Conservation (phyloP, 2,888 invertebrate genomes). For the Disparrhopalites patrizii region DNA sequence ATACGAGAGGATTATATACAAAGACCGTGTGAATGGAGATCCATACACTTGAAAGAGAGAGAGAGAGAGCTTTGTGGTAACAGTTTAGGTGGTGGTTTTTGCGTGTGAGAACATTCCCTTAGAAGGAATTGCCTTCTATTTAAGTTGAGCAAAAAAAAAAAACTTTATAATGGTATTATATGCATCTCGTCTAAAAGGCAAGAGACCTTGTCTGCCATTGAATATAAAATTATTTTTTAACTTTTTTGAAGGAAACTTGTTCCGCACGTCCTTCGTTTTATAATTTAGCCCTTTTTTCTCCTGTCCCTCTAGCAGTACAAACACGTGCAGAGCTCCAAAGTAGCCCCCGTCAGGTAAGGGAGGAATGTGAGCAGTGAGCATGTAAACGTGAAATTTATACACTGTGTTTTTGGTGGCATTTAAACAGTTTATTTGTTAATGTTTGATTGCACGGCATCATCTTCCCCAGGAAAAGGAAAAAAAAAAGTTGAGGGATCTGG, state of each 20-base stretch:
- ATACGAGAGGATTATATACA: too few species aligned
- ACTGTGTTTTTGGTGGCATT: too few species aligned
- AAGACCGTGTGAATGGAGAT: background rate
- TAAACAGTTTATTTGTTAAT: too few species aligned
- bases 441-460: too few species aligned
- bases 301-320: background rate
- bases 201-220: slow-evolving; percentile 1
- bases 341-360: background rate
- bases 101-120: background rate
- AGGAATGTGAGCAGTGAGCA: too few species aligned
- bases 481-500: too few species aligned
- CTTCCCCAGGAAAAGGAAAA: too few species aligned
- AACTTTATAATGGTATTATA: too few species aligned
- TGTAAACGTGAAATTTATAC: too few species aligned
- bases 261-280: background rate
- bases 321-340: background rate
- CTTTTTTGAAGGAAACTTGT: slow-evolving; percentile 7
- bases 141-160: background rate
- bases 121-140: background rate
- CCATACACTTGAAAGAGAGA: background rate
- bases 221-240: slow-evolving; percentile 9
- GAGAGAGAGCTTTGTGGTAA: background rate
- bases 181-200: background rate
- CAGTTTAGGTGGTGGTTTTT: background rate
- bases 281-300: background rate